These are phyloP conservation scores for Teleopsis dalmanni DNA, from an alignment of 1,140 invertebrate species.

Conservation along the genomic window DNA sequence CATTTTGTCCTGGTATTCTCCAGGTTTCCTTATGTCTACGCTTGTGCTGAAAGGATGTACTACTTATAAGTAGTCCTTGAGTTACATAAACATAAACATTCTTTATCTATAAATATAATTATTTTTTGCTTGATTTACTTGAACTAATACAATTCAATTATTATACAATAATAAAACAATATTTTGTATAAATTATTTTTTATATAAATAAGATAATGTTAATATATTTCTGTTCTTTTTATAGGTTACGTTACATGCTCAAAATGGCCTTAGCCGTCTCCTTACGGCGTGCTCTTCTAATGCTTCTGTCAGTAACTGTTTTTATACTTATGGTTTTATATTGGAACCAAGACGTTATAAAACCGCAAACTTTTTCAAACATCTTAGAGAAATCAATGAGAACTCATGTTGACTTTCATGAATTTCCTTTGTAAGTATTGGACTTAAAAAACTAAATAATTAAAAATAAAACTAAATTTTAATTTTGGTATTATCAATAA, in stretches of 20 bases:
- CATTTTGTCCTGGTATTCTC: too few relatives aligned
- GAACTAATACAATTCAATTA: too few relatives aligned
- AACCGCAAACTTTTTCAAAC: constrained; percentile 29
- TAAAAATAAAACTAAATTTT: not conserved
- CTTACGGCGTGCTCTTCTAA: constrained; percentile 31
- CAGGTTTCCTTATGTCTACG: too few relatives aligned
- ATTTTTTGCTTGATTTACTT: too few relatives aligned
- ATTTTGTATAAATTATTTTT: too few relatives aligned
- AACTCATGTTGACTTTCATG: constrained; percentile 10
- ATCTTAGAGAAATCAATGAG: constrained; percentile 23
- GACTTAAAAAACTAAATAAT: not conserved
- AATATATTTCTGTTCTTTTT: constrained; percentile 10
- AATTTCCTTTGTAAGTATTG: constrained; percentile 25
- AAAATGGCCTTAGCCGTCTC: constrained; percentile 43
- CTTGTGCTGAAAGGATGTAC: too few relatives aligned
- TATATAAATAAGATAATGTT: too few relatives aligned
- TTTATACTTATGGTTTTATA: constrained; percentile 40
- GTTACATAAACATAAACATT: too few relatives aligned
- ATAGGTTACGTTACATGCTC: constrained; percentile 39
- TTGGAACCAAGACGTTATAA: constrained; percentile 37
- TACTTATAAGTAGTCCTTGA: too few relatives aligned
- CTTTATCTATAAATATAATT: too few relatives aligned
- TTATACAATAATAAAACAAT: too few relatives aligned
- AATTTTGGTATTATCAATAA: not conserved
- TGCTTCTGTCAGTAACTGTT: constrained; percentile 30